phyloP scores from a whole-genome alignment of 2,797 vertebrate genomes.

The Alectoris magna region DNA sequence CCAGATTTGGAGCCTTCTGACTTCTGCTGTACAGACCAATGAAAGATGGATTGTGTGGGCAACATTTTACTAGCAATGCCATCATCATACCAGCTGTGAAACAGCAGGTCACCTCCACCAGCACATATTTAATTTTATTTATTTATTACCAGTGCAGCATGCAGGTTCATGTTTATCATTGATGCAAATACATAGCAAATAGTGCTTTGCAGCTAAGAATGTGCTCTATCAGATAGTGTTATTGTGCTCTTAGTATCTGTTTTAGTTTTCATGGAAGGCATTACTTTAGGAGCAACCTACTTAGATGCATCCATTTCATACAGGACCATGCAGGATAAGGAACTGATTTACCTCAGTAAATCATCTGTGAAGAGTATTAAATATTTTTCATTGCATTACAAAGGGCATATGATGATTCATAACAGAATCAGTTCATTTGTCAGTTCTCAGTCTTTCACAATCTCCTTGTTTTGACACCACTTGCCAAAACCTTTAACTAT shows the following conservation, averaged over 20 bases:
- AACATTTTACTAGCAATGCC: not conserved
- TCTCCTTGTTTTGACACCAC: not conserved
- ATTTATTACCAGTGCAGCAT: not conserved
- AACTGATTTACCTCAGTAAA: too few relatives aligned
- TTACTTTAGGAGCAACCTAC: not conserved
- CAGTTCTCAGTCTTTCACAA: not conserved
- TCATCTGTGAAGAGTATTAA: not conserved
- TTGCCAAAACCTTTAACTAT: not conserved
- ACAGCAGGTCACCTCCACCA: not conserved
- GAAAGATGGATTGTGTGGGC: not conserved
- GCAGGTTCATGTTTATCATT: not conserved
- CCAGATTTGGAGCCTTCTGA: not conserved
- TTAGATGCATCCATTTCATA: not conserved
- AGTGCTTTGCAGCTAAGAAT: not conserved
- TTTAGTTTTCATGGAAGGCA: not conserved
- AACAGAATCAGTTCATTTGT: not conserved
- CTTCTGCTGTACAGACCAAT: not conserved
- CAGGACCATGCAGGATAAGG: not conserved
- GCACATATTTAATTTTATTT: not conserved
- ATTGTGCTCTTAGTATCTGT: not conserved
- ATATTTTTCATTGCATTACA: not conserved
- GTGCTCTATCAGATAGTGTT: not conserved
- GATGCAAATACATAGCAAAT: not conserved
- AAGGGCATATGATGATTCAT: not conserved
- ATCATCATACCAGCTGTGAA: not conserved